A percentile compares a stretch with the other conserved stretches of the same genome.
Evolutionary conservation across 2,797 vertebrate species (phyloP).

Genomic region (Pyrocephalus nanus): DNA sequence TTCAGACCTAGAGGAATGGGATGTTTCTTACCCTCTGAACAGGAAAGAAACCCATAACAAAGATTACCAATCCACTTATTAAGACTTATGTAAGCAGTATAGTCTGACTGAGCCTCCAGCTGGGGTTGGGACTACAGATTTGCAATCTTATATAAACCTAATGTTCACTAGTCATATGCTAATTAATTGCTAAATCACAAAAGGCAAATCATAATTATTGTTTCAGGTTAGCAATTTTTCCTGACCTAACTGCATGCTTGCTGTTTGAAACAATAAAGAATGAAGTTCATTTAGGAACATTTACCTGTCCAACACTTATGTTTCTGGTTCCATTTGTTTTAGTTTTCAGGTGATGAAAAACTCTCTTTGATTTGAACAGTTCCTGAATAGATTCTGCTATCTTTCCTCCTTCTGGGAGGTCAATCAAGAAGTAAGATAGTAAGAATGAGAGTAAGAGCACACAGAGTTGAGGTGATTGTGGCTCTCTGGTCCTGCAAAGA

Average conservation of each 20-base stretch:
- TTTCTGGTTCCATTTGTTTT: not conserved
- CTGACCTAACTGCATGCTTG: conserved; percentile 42
- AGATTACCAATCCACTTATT: conserved; percentile 55
- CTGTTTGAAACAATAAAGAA: conserved; percentile 37
- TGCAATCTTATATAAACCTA: conserved; percentile 31
- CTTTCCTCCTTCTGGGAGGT: not conserved
- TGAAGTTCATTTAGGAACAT: conserved; percentile 10
- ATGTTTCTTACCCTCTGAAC: conserved; percentile 66
- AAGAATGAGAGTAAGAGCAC: not conserved
- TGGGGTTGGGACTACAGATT: conserved; percentile 46
- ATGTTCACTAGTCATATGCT: conserved; percentile 40
- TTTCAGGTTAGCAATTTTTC: conserved; percentile 44
- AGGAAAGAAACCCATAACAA: conserved; percentile 64
- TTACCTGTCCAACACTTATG: conserved; percentile 11
- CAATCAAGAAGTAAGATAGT: not conserved
- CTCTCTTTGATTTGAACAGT: not conserved
- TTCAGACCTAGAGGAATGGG: conserved; percentile 68
- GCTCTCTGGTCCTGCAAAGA: not conserved
- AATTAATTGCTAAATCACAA: conserved; percentile 64
- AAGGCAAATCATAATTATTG: conserved; percentile 59
- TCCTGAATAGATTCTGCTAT: not conserved
- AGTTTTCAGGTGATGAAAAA: not conserved
- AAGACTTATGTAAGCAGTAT: conserved; percentile 45
- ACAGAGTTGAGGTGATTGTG: not conserved
- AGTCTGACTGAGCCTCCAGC: conserved; percentile 39